Evolutionary conservation across 1,140 invertebrate genomes (phyloP).

Genomic region (Papilio aristodemus): DNA sequence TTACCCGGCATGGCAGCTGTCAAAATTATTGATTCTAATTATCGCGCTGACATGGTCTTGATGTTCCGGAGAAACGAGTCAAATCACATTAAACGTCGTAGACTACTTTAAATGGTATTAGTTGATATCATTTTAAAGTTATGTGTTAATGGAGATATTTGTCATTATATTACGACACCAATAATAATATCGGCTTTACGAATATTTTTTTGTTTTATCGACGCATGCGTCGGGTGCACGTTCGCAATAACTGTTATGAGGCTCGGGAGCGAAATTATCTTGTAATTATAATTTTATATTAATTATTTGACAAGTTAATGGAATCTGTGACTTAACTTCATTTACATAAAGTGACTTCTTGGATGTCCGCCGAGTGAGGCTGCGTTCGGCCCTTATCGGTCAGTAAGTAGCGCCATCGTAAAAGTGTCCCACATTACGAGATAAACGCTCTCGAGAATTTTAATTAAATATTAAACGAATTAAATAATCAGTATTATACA

Average conservation of each 20-base stretch:
- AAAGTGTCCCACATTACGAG: conserved; percentile 79
- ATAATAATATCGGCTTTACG: conserved; percentile 56
- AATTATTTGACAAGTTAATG: conserved; percentile 62
- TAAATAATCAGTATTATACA: conserved; percentile 80
- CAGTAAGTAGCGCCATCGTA: conserved; percentile 75
- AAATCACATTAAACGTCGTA: conserved; percentile 40
- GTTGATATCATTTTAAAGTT: conserved; percentile 75
- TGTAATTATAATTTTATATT: conserved; percentile 78
- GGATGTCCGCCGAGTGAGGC: conserved; percentile 51
- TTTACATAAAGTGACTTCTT: conserved; percentile 70
- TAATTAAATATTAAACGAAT: conserved; percentile 80
- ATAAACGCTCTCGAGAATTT: conserved; percentile 78
- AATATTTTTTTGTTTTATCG: conserved; percentile 69
- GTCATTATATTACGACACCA: conserved; percentile 49
- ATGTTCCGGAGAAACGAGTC: conserved; percentile 39
- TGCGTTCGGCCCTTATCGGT: conserved; percentile 67
- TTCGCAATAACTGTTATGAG: conserved; percentile 70
- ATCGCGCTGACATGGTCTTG: conserved; percentile 45
- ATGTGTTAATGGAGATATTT: conserved; percentile 48
- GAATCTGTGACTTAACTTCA: conserved; percentile 67
- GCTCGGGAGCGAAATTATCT: conserved; percentile 73
- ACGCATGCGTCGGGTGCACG: conserved; percentile 57
- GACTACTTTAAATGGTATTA: conserved; percentile 75
- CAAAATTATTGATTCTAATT: conserved; percentile 64
- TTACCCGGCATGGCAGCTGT: conserved; percentile 53